Evolutionary conservation across 2,113 vertebrate genomes (phyloP), one percentile per base, ranked within the genome.

Genomic region (Indicator indicator): DNA sequence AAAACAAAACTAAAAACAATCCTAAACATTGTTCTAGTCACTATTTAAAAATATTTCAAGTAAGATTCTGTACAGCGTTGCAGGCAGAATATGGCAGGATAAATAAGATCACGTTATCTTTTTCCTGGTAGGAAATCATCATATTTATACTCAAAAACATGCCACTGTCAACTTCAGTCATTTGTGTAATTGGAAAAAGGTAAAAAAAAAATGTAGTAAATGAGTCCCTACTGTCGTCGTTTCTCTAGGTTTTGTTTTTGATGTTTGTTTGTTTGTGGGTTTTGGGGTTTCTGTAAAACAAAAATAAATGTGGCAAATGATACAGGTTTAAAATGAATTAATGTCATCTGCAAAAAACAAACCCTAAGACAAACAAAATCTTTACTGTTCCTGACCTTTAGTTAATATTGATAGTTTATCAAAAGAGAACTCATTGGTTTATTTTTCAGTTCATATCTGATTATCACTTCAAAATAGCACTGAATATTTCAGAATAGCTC

Each of bases 371-470:
- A 95, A 95, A 96, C 93, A 92, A 93, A 95, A 94, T 44, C 70
- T 83, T 83, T 85, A 91, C 90, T 94, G 91, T 75, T 94, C 65
- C 74, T 95, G 94, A 95, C 93, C 96, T 97, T 96, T 95, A 90
- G 83, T 93, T 97, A 90, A 90, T 97, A 97, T 95, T 90, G 94
- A 97, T 95, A 97, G 83, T 95, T 94, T 95, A 95, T 96, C 90
- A 92, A 76, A 36, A 48, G 89, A 95, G 88, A 88, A 79, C 72
- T 69, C 88, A 95, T 95, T 93, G 95, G 95, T 95, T 93, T 96
- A 84, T 96, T 95, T 97, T 95, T 88, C 88, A 84, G 50, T 85
- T 95, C 83, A 65, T 94, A 86, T 91, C 85, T 91, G 86, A 95
- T 96, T 95, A 95, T 95, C 96, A 92, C 93, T 96, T 97, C 88